A percentile compares a stretch with the other conserved stretches of the same genome.
phyloP scores from a whole-genome alignment of 2,888 invertebrate genomes.

The Theodoxus fluviatilis region DNA sequence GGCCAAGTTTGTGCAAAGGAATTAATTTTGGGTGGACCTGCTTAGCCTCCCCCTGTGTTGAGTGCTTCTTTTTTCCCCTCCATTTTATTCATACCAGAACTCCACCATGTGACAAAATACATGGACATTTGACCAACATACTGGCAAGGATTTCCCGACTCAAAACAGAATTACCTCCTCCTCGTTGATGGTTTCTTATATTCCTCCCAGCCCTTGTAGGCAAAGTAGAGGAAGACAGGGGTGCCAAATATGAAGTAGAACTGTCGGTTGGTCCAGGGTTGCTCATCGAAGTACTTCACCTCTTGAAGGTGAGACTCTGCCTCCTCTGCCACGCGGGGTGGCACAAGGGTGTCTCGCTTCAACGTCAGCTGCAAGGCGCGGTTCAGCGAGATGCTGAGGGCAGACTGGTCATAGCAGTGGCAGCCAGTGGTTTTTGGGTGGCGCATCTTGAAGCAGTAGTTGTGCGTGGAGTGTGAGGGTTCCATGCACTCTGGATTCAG shows the following conservation, averaged over 20 bases:
- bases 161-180: too few species aligned
- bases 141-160: too few species aligned
- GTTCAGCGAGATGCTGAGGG: constrained; percentile 48
- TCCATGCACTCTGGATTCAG: constrained; percentile 47
- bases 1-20: too few species aligned
- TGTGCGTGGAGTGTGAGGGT: constrained; percentile 39
- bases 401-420: constrained; percentile 53
- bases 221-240: constrained; percentile 18
- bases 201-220: too few species aligned
- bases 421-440: constrained; percentile 52
- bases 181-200: too few species aligned
- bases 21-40: too few species aligned
- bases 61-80: too few species aligned
- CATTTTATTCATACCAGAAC: too few species aligned
- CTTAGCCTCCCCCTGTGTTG: too few species aligned
- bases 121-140: too few species aligned
- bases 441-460: constrained; percentile 48
- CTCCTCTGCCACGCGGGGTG: constrained; percentile 39
- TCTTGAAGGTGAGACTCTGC: constrained; percentile 36
- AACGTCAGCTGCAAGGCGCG: constrained; percentile 42
- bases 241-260: constrained; percentile 33
- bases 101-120: too few species aligned
- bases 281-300: constrained; percentile 45
- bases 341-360: constrained; percentile 39
- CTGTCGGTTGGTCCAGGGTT: constrained; percentile 50